phyloP scores from a whole-genome alignment of 2,797 vertebrate genomes.

The Erethizon dorsatum region DNA sequence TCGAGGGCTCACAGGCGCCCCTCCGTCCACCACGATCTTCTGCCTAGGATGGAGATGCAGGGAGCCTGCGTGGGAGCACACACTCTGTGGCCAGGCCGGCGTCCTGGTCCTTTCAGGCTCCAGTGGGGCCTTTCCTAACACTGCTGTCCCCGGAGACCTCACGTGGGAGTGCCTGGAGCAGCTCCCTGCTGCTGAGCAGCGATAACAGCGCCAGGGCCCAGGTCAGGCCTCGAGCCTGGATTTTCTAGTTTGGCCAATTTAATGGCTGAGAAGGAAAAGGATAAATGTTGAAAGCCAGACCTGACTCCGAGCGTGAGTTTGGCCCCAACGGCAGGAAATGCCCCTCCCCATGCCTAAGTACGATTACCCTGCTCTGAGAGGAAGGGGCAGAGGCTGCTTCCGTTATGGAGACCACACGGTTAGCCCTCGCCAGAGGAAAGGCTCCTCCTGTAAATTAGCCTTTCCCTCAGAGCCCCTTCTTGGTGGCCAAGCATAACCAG shows the following conservation, averaged over 20 bases:
- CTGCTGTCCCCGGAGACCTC: rapidly evolving
- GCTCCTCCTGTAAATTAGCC: not conserved
- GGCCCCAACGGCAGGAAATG: not conserved
- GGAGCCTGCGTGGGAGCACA: not conserved
- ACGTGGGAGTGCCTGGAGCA: not conserved
- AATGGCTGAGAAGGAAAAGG: conserved; percentile 6
- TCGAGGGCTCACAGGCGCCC: rapidly evolving
- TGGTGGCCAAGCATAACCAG: not conserved
- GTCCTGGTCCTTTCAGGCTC: not conserved
- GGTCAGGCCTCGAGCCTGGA: not conserved
- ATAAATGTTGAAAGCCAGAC: not conserved
- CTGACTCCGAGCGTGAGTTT: not conserved
- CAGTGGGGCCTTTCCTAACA: not conserved
- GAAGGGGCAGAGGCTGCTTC: not conserved
- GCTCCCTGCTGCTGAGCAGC: not conserved
- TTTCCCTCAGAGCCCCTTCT: not conserved
- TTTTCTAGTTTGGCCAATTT: not conserved
- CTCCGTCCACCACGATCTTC: rapidly evolving
- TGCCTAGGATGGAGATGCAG: not conserved
- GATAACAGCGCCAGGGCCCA: not conserved
- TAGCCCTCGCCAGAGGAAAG: not conserved
- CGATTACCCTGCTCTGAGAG: rapidly evolving
- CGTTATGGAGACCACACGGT: not conserved
- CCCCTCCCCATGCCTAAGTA: rapidly evolving
- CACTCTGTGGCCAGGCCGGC: not conserved